Base-by-base conservation (phyloP, 2,888 invertebrate species). In the Sarcophaga variegata region DNA sequence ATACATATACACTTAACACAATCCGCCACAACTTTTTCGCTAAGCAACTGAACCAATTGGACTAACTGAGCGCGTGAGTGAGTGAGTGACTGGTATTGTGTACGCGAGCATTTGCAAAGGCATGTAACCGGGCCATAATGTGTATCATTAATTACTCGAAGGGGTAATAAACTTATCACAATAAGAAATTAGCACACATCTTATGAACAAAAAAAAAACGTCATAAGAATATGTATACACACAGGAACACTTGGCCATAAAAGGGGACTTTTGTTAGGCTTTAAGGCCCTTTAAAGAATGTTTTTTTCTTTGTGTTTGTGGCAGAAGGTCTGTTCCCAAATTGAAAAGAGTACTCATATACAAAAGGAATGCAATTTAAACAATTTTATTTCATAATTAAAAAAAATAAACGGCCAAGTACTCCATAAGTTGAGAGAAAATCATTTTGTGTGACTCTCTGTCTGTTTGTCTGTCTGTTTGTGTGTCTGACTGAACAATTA, bases 101-200 rank as follows among this genome's bases (percentile, higher is more conserved):
- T 20, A 27, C 2, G 67, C 67, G n/a, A 45, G 49, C 45, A 67
- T 20, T 11, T 27, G n/a, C n/a, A 27, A 14, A 17, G 37, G 17
- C 66, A 20, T 67, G 25, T 45, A 45, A 37, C 37, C 67, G 64
- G 59, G 17, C 54, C 67, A 20, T 87, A 87, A 87, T 81, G 87
- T 87, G 78, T 81, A 87, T 87, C 88, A 86, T 88, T 88, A 88
- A 88, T 88, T 83, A 81, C 81, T 54, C 14, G 64, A 70, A 85
- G 83, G 85, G 80, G 86, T 85, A 86, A 88, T 88, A 87, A 88
- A 88, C 88, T 88, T 86, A 88, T 88, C 87, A 88, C 86, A 86
- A 85, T 85, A 85, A 83, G 85, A 86, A 88, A 88, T 86, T 86
- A 88, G 82, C 85, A 86, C 87, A 88, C 87, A 88, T 83, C 80